These are phyloP conservation scores for Ammospiza caudacuta DNA, from an alignment of 2,113 vertebrate species.

Conservation along the genomic window DNA sequence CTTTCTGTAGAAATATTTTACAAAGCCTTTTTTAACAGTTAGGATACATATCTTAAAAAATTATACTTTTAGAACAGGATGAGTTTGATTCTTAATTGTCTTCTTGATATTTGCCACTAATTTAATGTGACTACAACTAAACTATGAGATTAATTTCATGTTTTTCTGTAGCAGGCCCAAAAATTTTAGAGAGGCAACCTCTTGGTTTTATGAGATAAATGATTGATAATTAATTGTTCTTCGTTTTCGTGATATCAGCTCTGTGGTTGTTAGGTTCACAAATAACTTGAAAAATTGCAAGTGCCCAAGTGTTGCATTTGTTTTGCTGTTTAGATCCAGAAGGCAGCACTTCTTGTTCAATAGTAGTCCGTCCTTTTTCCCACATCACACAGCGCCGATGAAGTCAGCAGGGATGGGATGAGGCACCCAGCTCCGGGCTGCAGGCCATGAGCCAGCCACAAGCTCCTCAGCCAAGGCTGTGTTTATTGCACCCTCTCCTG, in stretches of 20 bases:
- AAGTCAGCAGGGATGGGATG: neutral
- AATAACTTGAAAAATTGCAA: neutral
- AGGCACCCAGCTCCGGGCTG: neutral
- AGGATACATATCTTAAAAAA: neutral
- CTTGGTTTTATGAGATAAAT: neutral
- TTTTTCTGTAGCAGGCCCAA: neutral
- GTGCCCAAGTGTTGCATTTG: neutral
- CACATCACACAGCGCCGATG: fast-evolving
- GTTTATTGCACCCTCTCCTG: neutral
- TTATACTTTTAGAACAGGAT: neutral
- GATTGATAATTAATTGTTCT: neutral
- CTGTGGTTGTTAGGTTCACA: neutral
- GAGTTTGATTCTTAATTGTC: neutral
- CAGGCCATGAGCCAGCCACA: neutral
- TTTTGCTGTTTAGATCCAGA: neutral
- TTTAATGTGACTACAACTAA: neutral
- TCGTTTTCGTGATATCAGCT: fast-evolving
- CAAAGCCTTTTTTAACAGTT: neutral
- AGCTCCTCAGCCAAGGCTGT: neutral
- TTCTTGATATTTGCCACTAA: neutral
- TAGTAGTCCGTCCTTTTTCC: neutral
- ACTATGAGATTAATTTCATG: neutral
- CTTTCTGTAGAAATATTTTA: neutral
- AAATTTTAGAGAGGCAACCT: neutral
- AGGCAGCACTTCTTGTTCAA: neutral